Conservation (phyloP, 2,888 invertebrate species). For the Troides helena region DNA sequence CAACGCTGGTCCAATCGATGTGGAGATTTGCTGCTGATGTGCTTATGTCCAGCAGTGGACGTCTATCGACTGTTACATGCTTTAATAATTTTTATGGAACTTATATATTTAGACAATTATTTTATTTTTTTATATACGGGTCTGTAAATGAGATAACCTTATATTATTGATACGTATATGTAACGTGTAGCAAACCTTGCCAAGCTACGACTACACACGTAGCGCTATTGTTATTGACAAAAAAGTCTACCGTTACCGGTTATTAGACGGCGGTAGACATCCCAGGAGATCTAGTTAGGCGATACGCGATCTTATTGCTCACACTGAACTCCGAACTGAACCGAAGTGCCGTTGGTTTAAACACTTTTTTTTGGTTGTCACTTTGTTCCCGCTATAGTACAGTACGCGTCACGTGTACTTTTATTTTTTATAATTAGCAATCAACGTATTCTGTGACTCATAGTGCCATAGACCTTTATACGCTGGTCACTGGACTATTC, state of each 20-base stretch:
- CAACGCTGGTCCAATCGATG: too few relatives aligned
- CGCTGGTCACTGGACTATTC: too few relatives aligned
- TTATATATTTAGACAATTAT: too few relatives aligned
- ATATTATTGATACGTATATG: not conserved
- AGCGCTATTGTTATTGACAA: constrained; percentile 22
- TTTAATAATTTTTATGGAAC: too few relatives aligned
- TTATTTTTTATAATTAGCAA: not conserved
- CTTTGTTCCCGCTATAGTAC: too few relatives aligned
- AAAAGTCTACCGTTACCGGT: constrained; percentile 23
- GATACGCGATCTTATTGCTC: constrained; percentile 14
- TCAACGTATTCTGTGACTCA: too few relatives aligned
- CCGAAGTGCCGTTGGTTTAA: constrained; percentile 11
- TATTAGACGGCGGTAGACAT: constrained; percentile 23
- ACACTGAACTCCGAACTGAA: not conserved
- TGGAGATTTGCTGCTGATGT: too few relatives aligned
- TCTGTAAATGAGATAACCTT: too few relatives aligned
- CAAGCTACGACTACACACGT: not conserved
- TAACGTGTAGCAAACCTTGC: not conserved
- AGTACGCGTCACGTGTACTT: not conserved
- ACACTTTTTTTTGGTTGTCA: not conserved
- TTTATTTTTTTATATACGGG: too few relatives aligned
- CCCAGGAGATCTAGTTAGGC: constrained; percentile 12
- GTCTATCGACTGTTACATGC: too few relatives aligned
- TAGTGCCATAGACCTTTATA: too few relatives aligned
- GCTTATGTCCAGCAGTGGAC: too few relatives aligned